phyloP scores from a whole-genome alignment of 2,113 vertebrate species.

The Sterrhoptilus dennistouni region DNA sequence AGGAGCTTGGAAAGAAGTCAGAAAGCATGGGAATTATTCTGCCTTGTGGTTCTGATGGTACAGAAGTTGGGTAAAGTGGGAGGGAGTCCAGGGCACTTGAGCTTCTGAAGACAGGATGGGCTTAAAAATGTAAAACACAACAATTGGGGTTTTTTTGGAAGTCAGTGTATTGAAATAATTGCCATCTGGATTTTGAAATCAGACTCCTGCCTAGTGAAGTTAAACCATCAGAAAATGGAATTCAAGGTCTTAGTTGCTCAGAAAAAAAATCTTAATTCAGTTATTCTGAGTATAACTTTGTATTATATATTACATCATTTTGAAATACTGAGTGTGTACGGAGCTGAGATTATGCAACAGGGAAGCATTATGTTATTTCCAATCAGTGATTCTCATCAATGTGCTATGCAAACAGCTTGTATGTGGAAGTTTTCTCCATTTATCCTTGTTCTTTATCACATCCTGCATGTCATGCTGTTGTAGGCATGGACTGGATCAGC shows the following conservation, averaged over 20 bases:
- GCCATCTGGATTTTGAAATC: not conserved
- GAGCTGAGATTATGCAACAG: not conserved
- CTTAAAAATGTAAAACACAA: not conserved
- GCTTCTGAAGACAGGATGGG: not conserved
- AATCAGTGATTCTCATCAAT: not conserved
- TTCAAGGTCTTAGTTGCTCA: not conserved
- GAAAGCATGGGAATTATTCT: not conserved
- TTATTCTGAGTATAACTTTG: no score
- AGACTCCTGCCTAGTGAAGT: not conserved
- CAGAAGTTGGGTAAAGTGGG: not conserved
- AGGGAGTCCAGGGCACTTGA: not conserved
- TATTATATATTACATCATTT: not conserved
- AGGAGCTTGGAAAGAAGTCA: not conserved
- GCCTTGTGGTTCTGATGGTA: not conserved
- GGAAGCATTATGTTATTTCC: not conserved
- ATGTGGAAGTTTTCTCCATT: not conserved
- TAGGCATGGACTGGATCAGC: not conserved
- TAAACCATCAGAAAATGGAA: not conserved
- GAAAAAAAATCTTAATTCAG: not conserved
- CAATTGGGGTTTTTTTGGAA: not conserved
- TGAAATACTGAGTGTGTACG: not conserved
- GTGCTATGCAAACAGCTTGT: not conserved
- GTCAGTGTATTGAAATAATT: not conserved
- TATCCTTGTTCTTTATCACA: not conserved
- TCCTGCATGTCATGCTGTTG: not conserved